Conservation (phyloP, 2,888 invertebrate genomes). For the Zaprionus bogoriensis region DNA sequence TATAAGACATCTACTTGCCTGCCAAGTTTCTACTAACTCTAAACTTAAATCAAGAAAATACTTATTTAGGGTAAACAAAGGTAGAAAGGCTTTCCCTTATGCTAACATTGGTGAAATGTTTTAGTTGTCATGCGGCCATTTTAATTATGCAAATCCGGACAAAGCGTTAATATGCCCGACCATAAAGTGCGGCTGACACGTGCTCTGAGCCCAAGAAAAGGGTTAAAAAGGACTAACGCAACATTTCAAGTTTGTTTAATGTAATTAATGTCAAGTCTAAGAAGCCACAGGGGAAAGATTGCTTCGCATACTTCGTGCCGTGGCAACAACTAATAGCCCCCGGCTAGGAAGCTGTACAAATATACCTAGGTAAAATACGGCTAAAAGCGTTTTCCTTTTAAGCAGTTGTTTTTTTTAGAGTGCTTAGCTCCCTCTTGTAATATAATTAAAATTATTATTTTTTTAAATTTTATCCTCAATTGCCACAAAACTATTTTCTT, state of each 20-base stretch:
- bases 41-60: background rate
- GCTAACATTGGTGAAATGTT: background rate
- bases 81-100: background rate
- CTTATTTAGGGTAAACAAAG: background rate
- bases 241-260: slow-evolving; percentile 21
- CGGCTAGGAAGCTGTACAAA: background rate
- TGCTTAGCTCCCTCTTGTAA: too few relatives aligned
- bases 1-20: background rate
- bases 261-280: slow-evolving; percentile 29
- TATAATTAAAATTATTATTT: background rate
- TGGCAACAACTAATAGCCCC: background rate
- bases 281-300: background rate
- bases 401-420: too few relatives aligned
- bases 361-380: background rate
- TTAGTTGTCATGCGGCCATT: slow-evolving; percentile 1
- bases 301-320: background rate
- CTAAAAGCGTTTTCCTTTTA: too few relatives aligned
- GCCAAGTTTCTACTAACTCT: too few relatives aligned
- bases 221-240: slow-evolving; percentile 25
- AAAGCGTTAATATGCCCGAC: slow-evolving; percentile 35
- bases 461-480: background rate
- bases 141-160: slow-evolving; percentile 45
- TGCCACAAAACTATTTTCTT: background rate
- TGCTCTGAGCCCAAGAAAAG: slow-evolving; percentile 17
- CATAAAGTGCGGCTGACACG: slow-evolving; percentile 30